Conservation (phyloP, 2,888 invertebrate genomes). For the Ceratothoa steindachneri region DNA sequence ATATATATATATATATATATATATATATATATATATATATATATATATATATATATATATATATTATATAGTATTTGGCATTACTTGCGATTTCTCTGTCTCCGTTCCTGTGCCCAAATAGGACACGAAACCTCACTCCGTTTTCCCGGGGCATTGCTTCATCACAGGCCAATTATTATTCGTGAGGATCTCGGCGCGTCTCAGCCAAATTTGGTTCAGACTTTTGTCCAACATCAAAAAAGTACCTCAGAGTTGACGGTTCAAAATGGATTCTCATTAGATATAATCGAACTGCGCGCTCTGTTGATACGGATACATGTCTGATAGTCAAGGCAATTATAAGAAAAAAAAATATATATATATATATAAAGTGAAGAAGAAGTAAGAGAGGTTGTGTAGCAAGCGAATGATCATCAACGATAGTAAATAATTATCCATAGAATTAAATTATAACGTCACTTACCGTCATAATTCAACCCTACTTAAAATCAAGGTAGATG, state of each 20-base stretch:
- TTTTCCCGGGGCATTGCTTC: background rate
- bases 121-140: constrained; percentile 6
- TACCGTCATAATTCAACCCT: background rate
- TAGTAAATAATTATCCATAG: background rate
- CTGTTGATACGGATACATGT: background rate
- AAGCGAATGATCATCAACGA: too few relatives aligned
- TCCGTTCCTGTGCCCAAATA: constrained; percentile 3
- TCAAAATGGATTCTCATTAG: background rate
- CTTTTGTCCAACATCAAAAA: background rate
- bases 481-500: too few relatives aligned
- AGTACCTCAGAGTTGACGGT: background rate
- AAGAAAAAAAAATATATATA: background rate
- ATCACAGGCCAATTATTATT: constrained; percentile 2
- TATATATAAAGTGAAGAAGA: background rate
- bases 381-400: too few relatives aligned
- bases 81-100: background rate
- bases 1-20: too few relatives aligned
- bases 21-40: too few relatives aligned
- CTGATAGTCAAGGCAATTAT: background rate
- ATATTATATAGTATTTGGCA: too few relatives aligned
- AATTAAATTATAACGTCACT: background rate
- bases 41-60: too few relatives aligned
- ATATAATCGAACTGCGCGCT: background rate
- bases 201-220: background rate
- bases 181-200: background rate